Conservation (phyloP, 1,140 invertebrate species). For the Drosophila chauvacae region DNA sequence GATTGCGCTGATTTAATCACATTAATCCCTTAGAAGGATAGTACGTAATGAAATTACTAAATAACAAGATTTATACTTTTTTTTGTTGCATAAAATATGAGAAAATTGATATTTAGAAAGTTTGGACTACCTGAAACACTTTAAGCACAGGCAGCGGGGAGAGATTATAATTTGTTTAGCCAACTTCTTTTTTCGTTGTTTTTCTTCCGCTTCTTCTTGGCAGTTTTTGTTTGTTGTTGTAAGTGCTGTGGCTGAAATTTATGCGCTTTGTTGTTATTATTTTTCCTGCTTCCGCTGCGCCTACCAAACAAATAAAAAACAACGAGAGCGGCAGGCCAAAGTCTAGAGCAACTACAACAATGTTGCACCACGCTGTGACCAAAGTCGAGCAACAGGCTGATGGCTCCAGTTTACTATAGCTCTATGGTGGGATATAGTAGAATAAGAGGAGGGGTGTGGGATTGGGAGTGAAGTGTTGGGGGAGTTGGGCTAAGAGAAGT, state of each 20-base stretch:
- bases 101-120: background rate
- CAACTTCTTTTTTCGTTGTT: constrained; percentile 41
- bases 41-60: background rate
- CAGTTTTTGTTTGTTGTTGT: constrained; percentile 62
- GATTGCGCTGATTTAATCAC: background rate
- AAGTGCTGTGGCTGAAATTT: constrained; percentile 60
- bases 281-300: constrained; percentile 76
- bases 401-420: background rate
- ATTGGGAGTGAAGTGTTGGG: constrained; percentile 3
- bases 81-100: background rate
- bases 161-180: constrained; percentile 63
- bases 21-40: background rate
- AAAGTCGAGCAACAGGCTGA: constrained; percentile 72
- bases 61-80: background rate
- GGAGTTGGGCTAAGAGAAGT: constrained; percentile 42
- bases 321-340: constrained; percentile 36
- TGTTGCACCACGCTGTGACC: constrained; percentile 68
- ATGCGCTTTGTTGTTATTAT: constrained; percentile 70
- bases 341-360: constrained; percentile 53
- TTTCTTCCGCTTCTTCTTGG: constrained; percentile 31
- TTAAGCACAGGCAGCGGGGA: background rate
- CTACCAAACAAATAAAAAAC: constrained; percentile 45
- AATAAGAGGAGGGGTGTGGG: background rate
- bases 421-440: constrained; percentile 6
- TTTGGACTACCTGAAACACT: constrained; percentile 13